Conservation (phyloP, 2,113 vertebrate species). For the Sakesphorus luctuosus region DNA sequence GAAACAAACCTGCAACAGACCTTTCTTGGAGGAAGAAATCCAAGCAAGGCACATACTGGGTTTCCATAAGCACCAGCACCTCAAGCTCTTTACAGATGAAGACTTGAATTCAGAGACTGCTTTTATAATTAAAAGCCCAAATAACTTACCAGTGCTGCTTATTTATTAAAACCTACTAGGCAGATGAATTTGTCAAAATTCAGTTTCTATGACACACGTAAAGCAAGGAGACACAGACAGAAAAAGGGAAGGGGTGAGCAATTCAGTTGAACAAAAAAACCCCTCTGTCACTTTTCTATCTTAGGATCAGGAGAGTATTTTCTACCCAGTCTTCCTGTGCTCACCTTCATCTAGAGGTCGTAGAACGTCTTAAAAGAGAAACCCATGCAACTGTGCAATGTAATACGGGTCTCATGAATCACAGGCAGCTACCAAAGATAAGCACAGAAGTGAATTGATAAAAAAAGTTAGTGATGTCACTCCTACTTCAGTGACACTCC, state of each 20-base stretch:
- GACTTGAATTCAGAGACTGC: neutral
- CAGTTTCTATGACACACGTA: neutral
- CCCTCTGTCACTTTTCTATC: neutral
- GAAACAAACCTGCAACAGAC: neutral
- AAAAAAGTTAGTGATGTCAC: neutral
- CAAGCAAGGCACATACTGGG: neutral
- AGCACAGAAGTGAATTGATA: neutral
- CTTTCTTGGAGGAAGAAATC: neutral
- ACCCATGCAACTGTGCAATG: neutral
- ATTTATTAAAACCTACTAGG: neutral
- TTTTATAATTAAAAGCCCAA: neutral
- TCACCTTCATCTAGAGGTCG: neutral
- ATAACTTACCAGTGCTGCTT: neutral
- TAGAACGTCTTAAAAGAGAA: neutral
- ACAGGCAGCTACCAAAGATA: neutral
- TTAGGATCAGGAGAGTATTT: neutral
- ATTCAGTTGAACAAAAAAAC: neutral
- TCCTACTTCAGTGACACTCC: neutral
- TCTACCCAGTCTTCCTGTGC: neutral
- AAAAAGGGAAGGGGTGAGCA: neutral
- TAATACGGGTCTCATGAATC: neutral
- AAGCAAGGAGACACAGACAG: neutral
- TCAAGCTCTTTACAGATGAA: neutral
- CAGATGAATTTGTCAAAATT: neutral
- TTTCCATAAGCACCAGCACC: neutral